Base-by-base conservation (phyloP, 64 coral and sea anemone genomes). In the Actinia equina region DNA sequence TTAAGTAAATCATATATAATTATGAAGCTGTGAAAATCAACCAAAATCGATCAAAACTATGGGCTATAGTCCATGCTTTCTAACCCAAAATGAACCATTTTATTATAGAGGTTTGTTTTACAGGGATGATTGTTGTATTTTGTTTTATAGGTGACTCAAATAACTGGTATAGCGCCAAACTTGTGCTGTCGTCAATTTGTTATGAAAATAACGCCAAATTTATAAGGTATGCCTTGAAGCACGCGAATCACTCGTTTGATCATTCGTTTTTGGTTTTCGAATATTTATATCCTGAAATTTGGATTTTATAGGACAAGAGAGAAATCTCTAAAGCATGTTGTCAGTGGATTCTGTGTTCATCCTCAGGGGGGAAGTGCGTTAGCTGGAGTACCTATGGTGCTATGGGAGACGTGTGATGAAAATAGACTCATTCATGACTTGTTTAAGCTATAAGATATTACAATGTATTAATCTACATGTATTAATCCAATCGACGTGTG, bases 351-450 rank as follows among this genome's bases (percentile, higher is more conserved):
- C 1, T 85, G 89, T 43, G 82, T 90, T 0, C 81, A 90, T 43
- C 89, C 89, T 22, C 15, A 84, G 1, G 81, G 81, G 0, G 89
- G 89, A 1, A 65, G 16, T 30, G 81, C 82, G 10, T 7, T 7
- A 22, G 67, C 71, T 7, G 89, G 89, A 10, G 62, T 76, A 37
- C 65, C 53, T 37, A 58, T 90, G 19, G 62, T 90, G 51, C 80
- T 90, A 41, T 90, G 89, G 89, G 44, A 62, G 5, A 82, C 80
- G 25, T 90, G 89, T 74, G 82, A 90, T 37, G 43, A 90, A 78
- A 25, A 85, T 5, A 85, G 82, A 58, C 82, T 90, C 2, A 26
- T 77, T 14, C 86, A 77, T 25, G 86, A 88, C 46, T 77, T 88
- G 20, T 76, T 77, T 79, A 71, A 88, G 52, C 86, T 88, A 26